Evolutionary conservation across 2,888 invertebrate species (phyloP), one percentile per base, ranked within the genome.

Genomic region (Yponomeuta cagnagella): DNA sequence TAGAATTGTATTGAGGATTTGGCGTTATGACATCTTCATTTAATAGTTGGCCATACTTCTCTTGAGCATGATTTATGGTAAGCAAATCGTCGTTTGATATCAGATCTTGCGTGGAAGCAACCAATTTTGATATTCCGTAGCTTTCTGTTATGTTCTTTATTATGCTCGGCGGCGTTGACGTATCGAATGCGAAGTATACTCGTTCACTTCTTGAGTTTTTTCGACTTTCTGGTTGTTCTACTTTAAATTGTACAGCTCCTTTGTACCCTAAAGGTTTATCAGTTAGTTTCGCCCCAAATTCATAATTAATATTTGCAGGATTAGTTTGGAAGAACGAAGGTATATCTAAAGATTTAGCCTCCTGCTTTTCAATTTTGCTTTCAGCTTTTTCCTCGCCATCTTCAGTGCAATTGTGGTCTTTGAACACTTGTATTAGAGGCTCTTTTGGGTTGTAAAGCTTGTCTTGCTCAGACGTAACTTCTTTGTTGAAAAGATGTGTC

Each of bases 51-150:
- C 82, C 77, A 8, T 83, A 77, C 74, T 85, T 86, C 77, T 91
- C 91, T 10, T 82, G 86, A 0, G 92, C 89, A 48, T 91, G 87
- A 72, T 95, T 95, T 0, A 95, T 95, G 77, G 92, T 93, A 10
- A 95, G 76, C 10, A 95, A 89, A 80, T 95, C 95, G 77, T 94
- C 93, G 73, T 94, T 94, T 0, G 94, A 90, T 72, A 95, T 93
- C 10, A 95, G 82, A 80, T 94, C 93, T 78, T 93, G 93, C 1
- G 94, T 94, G 2, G 90, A 93, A 65, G 93, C 93, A 15, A 94
- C 93, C 64, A 94, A 81, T 76, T 87, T 93, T 4, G 89, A 88
- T 64, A 90, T 89, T 1, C 90, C 88, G 58, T 81, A 80, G 64
- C 86, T 80, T 74, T 86, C 76, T 58, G 52, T 58, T 52, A 80